A percentile compares a stretch with the other conserved stretches of the same genome.
Evolutionary conservation across 2,797 vertebrate genomes (phyloP).

Genomic region (Myotis vivesi): DNA sequence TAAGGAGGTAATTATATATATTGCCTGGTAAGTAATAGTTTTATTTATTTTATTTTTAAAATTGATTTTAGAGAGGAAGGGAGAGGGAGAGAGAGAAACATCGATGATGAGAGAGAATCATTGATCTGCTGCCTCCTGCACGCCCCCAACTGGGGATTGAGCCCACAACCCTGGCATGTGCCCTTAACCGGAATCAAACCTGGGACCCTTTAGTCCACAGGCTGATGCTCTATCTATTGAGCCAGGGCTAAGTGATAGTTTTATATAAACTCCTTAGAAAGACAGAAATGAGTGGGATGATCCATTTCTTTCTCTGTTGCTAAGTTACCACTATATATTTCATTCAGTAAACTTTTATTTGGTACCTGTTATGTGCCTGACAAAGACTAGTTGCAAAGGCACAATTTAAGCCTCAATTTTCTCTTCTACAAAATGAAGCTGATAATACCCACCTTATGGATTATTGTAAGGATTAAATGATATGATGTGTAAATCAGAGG

Average conservation of each 20-base stretch:
- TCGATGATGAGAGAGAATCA: no score
- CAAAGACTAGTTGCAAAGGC: constrained; percentile 41
- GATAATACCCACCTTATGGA: constrained; percentile 12
- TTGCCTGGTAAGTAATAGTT: constrained; percentile 56
- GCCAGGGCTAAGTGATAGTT: constrained; percentile 22
- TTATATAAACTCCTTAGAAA: constrained; percentile 50
- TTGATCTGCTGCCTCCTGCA: no score
- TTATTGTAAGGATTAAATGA: constrained; percentile 51
- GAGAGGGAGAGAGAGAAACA: no score
- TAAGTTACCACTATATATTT: constrained; percentile 41
- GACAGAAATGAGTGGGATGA: constrained; percentile 32
- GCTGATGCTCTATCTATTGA: no score
- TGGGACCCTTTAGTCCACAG: no score
- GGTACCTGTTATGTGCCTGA: constrained; percentile 3
- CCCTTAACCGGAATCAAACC: no score
- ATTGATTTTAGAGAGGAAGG: no score
- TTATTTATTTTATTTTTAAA: not conserved
- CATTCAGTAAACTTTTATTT: constrained; percentile 62
- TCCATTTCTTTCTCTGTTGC: constrained; percentile 46
- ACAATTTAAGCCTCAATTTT: constrained; percentile 57
- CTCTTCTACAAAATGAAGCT: constrained; percentile 18
- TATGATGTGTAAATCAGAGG: not conserved
- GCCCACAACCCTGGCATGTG: no score
- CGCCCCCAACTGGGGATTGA: no score
- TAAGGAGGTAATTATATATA: constrained; percentile 27